These are phyloP conservation scores for Poeciliopsis occidentalis DNA, from an alignment of 2,113 vertebrate genomes.

Conservation along the genomic window DNA sequence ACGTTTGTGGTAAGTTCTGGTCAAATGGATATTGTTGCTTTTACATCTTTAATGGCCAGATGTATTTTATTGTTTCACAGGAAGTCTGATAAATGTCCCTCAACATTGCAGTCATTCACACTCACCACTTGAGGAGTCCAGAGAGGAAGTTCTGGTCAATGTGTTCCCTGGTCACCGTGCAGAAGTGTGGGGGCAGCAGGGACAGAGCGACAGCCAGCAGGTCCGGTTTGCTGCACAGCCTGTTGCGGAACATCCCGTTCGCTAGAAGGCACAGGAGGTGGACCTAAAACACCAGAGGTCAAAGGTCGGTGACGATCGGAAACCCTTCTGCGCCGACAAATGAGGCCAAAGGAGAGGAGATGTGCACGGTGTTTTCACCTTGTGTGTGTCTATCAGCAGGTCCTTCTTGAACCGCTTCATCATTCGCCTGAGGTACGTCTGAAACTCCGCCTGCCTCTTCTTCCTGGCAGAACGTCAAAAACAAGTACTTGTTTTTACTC, in stretches of 20 bases:
- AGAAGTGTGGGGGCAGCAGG: constrained; percentile 84
- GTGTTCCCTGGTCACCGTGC: constrained; percentile 67
- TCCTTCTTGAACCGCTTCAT: constrained; percentile 91
- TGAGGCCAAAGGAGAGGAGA: not conserved
- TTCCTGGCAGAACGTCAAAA: constrained; percentile 75
- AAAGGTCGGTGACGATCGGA: not conserved
- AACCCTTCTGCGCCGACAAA: not conserved
- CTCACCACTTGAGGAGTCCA: constrained; percentile 87
- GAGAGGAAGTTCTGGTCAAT: constrained; percentile 83
- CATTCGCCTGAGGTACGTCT: constrained; percentile 86
- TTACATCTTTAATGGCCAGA: too few relatives aligned
- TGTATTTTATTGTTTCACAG: too few relatives aligned
- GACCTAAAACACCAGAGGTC: constrained; percentile 78
- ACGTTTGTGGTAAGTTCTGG: too few relatives aligned
- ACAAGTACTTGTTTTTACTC: not conserved
- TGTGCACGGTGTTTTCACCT: constrained; percentile 77
- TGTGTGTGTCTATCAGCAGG: constrained; percentile 87
- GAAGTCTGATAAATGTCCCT: too few relatives aligned
- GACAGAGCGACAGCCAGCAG: constrained; percentile 89
- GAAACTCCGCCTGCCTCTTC: constrained; percentile 85
- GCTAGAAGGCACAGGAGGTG: constrained; percentile 94
- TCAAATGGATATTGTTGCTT: too few relatives aligned
- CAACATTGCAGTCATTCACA: not conserved
- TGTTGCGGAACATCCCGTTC: constrained; percentile 87
- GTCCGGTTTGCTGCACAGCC: constrained; percentile 85